Base-by-base conservation (phyloP, 1,140 invertebrate genomes). In the Aphis craccivora region DNA sequence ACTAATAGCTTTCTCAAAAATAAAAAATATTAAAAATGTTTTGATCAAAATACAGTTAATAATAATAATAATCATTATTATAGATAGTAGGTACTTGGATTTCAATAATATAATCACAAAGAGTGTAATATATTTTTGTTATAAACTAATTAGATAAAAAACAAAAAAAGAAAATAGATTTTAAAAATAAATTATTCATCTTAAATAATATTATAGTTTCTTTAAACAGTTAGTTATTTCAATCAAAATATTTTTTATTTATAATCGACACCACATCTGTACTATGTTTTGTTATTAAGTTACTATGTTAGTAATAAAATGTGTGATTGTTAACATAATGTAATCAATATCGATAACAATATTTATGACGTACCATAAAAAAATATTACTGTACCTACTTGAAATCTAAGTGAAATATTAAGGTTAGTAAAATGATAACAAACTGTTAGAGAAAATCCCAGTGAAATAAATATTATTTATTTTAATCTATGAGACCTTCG, bases 291-390 rank as follows among this genome's bases (percentile, higher is more conserved):
- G 35, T 83, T 8, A 83, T 83, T 35, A 37, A 37, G 76, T 37
- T 83, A 37, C 20, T 37, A 83, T 30, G 84, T 30, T 40, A 30
- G 40, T 7, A 14, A 84, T 84, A 43, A 84, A 86, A 86, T 30
- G 4, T 45, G 5, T 22, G 1, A 55, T 53, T 55, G 30, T 55
- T 5, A 53, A 37, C 11, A 55, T 89, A 35, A 55, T 37, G 48
- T 89, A 51, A 89, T 83, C 60, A 76, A 76, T 76, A 76, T 76
- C 30, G n/a, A n/a, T 76, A 51, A 45, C 83, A 25, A 87, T 55
- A 87, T 55, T 53, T 53, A 90, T 14, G 25, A 90, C 40, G 6
- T 20, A 40, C 22, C 30, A 35, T 53, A 8, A 35, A 88, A 25
- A 86, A 5, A 18, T 18, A 90, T 30, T 40, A 18, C 35, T 40